Evolutionary conservation across 2,113 vertebrate genomes (phyloP), one percentile per base, ranked within the genome.

Genomic region (Dipodomys spectabilis): DNA sequence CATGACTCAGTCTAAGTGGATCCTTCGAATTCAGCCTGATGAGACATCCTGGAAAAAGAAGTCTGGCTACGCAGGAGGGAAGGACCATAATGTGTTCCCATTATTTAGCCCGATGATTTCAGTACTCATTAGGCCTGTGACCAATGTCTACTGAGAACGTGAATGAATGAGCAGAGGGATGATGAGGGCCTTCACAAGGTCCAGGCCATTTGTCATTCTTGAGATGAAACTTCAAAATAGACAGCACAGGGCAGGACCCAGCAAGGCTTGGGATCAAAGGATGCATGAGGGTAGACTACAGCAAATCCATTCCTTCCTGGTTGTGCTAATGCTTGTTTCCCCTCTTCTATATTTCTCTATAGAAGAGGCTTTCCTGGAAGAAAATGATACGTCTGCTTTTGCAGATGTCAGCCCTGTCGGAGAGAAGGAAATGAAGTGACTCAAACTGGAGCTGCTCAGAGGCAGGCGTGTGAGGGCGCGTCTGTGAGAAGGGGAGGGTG

Each of bases 371-470:
- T 32, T 81, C 22, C 82, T 82, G 60, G 77, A 86, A 95, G 87
- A 77, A 67, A 73, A 77, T 11, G 32, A 22, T 3, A 0, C 49
- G 35, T 91, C 62, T 32, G 7, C 6, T 65, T 93, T 69, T 28
- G 9, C n/a, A 77, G 25, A 68, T 62, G 74, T 73, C 85, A 82
- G 75, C 64, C 49, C 7, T 6, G 2, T 72, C 25, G 19, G 82
- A 60, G 45, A 88, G 87, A 93, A 45, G 82, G 73, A 93, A 72
- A 80, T 60, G 4, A 45, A 86, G 25, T 22, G 79, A 86, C 39
- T 19, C 16, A 49, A 90, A 92, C 1, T 7, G 30, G 64, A 45
- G 32, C 68, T 72, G 22, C 80, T 2, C 0, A 19, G 39, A 69
- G 80, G 39, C 67, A 13, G 16, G 53, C 2, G 4, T 12, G 9